Base-by-base conservation (phyloP, 2,888 invertebrate genomes). In the Endomychus coccineus region DNA sequence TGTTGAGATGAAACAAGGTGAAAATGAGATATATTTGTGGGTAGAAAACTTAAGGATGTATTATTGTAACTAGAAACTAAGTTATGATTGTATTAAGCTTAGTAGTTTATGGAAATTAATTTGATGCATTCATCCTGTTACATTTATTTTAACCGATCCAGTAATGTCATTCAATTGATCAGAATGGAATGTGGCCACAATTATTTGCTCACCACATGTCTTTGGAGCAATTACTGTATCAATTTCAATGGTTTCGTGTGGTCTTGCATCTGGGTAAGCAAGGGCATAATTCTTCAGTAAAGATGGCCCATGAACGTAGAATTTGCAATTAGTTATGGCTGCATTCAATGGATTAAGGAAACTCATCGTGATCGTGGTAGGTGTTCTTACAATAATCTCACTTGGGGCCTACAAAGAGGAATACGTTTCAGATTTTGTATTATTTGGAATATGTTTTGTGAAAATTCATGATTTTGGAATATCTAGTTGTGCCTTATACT, bases 161-260 rank as follows among this genome's bases (percentile, higher is more conserved):
- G 70, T 75, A 41, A 86, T 74, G 52, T 85, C 83, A 36, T 76
- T 70, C 6, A 86, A 66, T 55, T 84, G 75, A 16, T 64, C 73
- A 0, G 83, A 82, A 30, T 74, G 74, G 63, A 84, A 85, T 7
- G 80, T 80, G 0, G 77, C 82, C 7, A 84, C 73, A 36, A 84
- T 67, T 53, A 72, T 78, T 42, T 78, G 75, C 34, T 74, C 71
- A 3, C 83, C 84, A 1, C 68, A 49, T 61, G 71, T 73, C 66
- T 75, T 74, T 1, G 82, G 80, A 9, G 72, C 70, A 14, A 84
- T 67, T 1, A 74, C 72, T 22, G 78, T 63, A 35, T 74, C 66
- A 1, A 73, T 71, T 14, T 62, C 66, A 3, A 82, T 64, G 1
- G 68, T 52, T 22, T 69, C 75, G 12, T 69, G 67, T 0, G 82